Conservation (phyloP, 2,888 invertebrate species). For the Luffia ferchaultella region DNA sequence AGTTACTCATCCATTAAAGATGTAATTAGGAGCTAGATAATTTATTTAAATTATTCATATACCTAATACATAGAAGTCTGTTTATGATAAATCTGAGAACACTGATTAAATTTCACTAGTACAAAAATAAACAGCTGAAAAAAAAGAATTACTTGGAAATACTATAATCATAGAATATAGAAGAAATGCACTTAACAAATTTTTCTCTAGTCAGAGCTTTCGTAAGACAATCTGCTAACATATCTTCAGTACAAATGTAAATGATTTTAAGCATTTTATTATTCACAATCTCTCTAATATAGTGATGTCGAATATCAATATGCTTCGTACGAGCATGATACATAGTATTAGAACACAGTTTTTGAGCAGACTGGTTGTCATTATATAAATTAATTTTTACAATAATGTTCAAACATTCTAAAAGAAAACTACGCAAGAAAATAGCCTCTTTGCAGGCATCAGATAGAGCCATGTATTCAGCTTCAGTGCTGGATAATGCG, state of each 20-base stretch:
- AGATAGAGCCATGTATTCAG: conserved; percentile 7
- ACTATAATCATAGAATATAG: no score
- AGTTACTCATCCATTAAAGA: no score
- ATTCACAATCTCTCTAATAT: neutral
- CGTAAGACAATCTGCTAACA: neutral
- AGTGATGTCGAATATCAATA: neutral
- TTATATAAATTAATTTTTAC: no score
- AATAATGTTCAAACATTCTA: neutral
- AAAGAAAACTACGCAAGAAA: neutral
- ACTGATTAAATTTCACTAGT: no score
- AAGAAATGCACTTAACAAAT: neutral
- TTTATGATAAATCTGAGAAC: no score
- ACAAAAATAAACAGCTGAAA: no score
- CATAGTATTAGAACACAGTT: neutral
- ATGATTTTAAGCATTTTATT: neutral
- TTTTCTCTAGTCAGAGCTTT: neutral
- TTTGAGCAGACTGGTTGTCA: neutral
- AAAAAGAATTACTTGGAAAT: no score
- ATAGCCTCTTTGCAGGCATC: conserved; percentile 2
- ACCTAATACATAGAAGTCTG: no score
- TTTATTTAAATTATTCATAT: no score
- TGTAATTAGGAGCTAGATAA: no score
- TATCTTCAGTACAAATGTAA: neutral
- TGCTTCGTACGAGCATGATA: neutral
- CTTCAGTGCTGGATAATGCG: conserved; percentile 6